Percentiles rank a stretch among this genome's conserved stretches.
phyloP scores from a whole-genome alignment of 2,113 vertebrate genomes.

The Brachyhypopomus occidentalis region DNA sequence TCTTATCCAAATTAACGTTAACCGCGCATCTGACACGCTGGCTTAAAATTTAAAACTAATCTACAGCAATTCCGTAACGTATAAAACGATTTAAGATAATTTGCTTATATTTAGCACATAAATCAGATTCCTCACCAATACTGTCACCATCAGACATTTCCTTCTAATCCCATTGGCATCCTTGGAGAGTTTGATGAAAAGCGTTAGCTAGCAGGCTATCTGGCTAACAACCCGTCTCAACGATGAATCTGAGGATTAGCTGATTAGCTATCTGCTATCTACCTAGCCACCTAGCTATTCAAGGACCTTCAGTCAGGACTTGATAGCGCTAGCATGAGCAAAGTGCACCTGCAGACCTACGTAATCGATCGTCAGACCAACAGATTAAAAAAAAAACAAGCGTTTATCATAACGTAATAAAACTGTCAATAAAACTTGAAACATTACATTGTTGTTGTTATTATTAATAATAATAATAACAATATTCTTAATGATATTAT shows the following conservation, averaged over 20 bases:
- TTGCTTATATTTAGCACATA: not conserved
- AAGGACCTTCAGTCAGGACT: not conserved
- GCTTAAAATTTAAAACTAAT: no score
- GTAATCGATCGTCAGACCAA: conserved; percentile 5
- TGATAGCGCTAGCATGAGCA: not conserved
- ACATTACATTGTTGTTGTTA: no score
- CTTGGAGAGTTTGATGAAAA: not conserved
- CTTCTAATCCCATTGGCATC: conserved; percentile 58
- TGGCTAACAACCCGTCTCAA: not conserved
- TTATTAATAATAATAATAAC: no score
- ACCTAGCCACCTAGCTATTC: not conserved
- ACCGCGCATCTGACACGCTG: not conserved
- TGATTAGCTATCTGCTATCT: no score
- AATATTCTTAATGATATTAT: no score
- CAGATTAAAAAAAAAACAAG: not conserved
- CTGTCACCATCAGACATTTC: not conserved
- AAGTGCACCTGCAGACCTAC: conserved; percentile 1
- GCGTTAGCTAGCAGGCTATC: no score
- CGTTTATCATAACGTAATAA: not conserved
- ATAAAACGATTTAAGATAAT: no score
- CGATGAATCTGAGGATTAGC: not conserved
- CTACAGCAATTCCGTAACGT: no score
- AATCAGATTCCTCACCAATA: not conserved
- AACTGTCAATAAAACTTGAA: no score
- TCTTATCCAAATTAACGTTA: not conserved